A percentile compares a stretch with the other conserved stretches of the same genome.
Evolutionary conservation across 2,113 vertebrate genomes (phyloP).

Genomic region (Murina feae): DNA sequence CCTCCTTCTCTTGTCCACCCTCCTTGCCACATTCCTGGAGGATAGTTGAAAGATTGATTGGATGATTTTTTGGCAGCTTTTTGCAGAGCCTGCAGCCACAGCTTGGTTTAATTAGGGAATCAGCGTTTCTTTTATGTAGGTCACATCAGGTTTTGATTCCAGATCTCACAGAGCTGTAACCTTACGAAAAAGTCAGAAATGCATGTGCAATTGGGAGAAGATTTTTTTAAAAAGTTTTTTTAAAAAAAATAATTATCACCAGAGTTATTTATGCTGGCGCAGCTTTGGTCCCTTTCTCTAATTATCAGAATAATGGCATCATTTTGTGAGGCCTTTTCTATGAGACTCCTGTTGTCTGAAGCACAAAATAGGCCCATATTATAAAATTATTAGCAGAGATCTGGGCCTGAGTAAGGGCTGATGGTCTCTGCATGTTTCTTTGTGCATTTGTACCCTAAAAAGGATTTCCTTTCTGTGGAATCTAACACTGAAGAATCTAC

Average conservation of each 20-base stretch:
- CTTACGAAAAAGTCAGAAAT: constrained; percentile 79
- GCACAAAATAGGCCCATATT: not conserved
- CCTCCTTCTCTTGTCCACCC: constrained; percentile 15
- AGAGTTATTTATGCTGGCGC: not conserved
- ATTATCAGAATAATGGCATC: not conserved
- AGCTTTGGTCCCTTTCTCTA: not conserved
- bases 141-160: constrained; percentile 86
- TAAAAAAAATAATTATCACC: not conserved
- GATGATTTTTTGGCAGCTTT: constrained; percentile 80
- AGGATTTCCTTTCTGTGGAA: not conserved
- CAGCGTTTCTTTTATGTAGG: constrained; percentile 83
- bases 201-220: constrained; percentile 30
- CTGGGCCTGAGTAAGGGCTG: not conserved
- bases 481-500: not conserved
- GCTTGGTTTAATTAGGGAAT: constrained; percentile 86
- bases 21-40: constrained; percentile 76
- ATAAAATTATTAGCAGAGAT: constrained; percentile 11
- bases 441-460: not conserved
- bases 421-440: not conserved
- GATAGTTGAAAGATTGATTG: constrained; percentile 81
- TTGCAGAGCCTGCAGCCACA: constrained; percentile 77
- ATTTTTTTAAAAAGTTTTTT: not conserved
- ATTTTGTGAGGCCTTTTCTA: not conserved
- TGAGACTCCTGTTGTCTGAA: not conserved
- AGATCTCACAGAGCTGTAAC: constrained; percentile 74